Conservation (phyloP, 2,888 invertebrate species). For the Trachelus troglodyta region DNA sequence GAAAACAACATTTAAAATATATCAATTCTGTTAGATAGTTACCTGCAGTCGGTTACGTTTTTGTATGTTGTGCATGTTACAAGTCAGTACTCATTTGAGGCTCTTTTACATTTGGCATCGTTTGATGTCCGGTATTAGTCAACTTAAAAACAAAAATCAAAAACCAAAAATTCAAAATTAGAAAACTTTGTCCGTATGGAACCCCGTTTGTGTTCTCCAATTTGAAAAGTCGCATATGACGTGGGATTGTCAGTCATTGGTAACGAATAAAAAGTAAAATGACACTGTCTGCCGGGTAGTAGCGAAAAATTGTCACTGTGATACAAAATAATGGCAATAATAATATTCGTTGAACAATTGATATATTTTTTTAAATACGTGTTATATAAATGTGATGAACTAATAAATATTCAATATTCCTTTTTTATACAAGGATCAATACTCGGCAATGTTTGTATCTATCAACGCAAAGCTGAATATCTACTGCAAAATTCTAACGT, state of each 20-base stretch:
- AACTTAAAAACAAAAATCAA: slow-evolving; percentile 64
- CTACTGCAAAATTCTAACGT: not conserved
- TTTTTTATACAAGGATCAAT: not conserved
- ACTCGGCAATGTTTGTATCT: not conserved
- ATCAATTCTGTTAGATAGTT: slow-evolving; percentile 60
- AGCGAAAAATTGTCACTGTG: not conserved
- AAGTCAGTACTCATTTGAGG: slow-evolving; percentile 65
- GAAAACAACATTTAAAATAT: slow-evolving; percentile 36
- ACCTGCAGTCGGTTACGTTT: slow-evolving; percentile 63
- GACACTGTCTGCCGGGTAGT: slow-evolving; percentile 4
- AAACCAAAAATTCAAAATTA: slow-evolving; percentile 52
- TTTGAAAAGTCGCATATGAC: slow-evolving; percentile 16
- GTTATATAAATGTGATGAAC: not conserved
- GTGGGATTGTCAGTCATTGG: slow-evolving; percentile 9
- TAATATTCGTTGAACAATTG: not conserved
- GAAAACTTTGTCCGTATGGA: slow-evolving; percentile 10
- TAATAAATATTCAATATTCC: not conserved
- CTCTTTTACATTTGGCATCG: slow-evolving; percentile 64
- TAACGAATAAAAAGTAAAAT: slow-evolving; percentile 2
- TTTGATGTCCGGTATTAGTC: slow-evolving; percentile 64
- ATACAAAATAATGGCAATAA: not conserved
- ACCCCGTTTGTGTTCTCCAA: not conserved
- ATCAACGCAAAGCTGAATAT: not conserved
- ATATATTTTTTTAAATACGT: not conserved
- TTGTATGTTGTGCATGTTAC: slow-evolving; percentile 64